Evolutionary conservation across 2,888 invertebrate genomes (phyloP).

Genomic region (Agonopterix subpropinquella): DNA sequence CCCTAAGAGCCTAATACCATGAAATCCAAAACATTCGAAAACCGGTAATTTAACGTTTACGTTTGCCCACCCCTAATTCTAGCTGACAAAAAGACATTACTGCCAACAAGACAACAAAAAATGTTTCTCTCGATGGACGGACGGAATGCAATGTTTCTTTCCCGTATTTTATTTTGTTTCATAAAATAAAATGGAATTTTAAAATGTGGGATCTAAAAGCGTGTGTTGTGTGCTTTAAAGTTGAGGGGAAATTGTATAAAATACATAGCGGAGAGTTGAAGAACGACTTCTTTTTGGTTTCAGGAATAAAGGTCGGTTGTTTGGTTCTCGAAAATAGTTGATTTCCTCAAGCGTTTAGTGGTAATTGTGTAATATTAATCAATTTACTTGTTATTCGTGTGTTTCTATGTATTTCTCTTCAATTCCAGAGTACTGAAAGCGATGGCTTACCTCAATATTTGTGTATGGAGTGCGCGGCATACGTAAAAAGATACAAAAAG

Average conservation of each 20-base stretch:
- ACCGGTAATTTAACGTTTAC: too few relatives aligned
- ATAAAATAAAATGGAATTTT: background rate
- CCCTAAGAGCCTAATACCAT: too few relatives aligned
- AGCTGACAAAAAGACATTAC: too few relatives aligned
- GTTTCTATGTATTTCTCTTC: background rate
- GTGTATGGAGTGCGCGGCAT: constrained; percentile 48
- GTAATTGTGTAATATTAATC: background rate
- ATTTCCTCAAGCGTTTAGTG: background rate
- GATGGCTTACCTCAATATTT: constrained; percentile 53
- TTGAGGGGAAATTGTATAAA: constrained; percentile 40
- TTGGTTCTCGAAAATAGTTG: background rate
- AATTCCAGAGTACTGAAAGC: constrained; percentile 35
- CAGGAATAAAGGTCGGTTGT: constrained; percentile 49
- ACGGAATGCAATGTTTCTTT: background rate
- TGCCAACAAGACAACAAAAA: too few relatives aligned
- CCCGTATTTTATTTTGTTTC: background rate
- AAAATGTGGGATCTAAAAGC: constrained; percentile 26
- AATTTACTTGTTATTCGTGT: background rate
- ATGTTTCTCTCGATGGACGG: background rate
- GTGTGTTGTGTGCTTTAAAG: constrained; percentile 54
- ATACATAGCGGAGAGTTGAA: constrained; percentile 44
- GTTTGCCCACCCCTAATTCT: too few relatives aligned
- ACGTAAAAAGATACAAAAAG: constrained; percentile 38
- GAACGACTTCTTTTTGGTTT: constrained; percentile 43
- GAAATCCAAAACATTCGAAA: too few relatives aligned